Conservation (phyloP, 1,140 invertebrate species). For the Bombus confusus region DNA sequence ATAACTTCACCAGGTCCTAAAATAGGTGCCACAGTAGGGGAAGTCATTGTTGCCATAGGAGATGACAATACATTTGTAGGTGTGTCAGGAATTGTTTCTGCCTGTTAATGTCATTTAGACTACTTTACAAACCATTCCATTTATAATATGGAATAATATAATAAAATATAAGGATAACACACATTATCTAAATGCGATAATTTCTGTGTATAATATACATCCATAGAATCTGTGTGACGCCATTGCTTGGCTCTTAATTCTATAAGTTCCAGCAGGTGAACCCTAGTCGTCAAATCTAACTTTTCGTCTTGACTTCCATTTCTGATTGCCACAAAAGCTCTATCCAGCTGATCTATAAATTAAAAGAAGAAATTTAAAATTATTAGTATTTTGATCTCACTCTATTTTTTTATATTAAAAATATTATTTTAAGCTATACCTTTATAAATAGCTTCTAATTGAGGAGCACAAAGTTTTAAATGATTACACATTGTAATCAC, state of each 20-base stretch:
- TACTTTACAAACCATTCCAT: neutral
- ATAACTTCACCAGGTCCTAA: conserved; percentile 91
- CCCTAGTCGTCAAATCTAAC: conserved; percentile 90
- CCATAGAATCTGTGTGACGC: conserved; percentile 90
- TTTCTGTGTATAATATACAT: conserved; percentile 92
- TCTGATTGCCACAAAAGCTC: conserved; percentile 91
- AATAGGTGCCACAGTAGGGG: conserved; percentile 83
- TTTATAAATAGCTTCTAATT: conserved; percentile 89
- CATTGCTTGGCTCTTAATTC: conserved; percentile 94
- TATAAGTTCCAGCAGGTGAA: conserved; percentile 93
- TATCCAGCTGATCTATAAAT: conserved; percentile 85
- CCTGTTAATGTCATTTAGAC: conserved; percentile 52
- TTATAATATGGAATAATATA: neutral
- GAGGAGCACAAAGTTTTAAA: conserved; percentile 88
- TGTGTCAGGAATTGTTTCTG: conserved; percentile 74
- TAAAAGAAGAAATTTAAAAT: conserved; percentile 42
- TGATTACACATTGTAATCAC: conserved; percentile 87
- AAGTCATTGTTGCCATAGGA: conserved; percentile 69
- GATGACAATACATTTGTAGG: conserved; percentile 73
- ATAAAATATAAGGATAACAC: conserved; percentile 56
- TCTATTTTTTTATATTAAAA: conserved; percentile 30
- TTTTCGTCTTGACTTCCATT: conserved; percentile 92
- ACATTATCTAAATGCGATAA: conserved; percentile 88
- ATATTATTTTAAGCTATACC: conserved; percentile 80
- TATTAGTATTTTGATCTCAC: conserved; percentile 66